These are phyloP conservation scores for Hipparchia semele DNA, from an alignment of 2,888 invertebrate genomes.

Conservation along the genomic window DNA sequence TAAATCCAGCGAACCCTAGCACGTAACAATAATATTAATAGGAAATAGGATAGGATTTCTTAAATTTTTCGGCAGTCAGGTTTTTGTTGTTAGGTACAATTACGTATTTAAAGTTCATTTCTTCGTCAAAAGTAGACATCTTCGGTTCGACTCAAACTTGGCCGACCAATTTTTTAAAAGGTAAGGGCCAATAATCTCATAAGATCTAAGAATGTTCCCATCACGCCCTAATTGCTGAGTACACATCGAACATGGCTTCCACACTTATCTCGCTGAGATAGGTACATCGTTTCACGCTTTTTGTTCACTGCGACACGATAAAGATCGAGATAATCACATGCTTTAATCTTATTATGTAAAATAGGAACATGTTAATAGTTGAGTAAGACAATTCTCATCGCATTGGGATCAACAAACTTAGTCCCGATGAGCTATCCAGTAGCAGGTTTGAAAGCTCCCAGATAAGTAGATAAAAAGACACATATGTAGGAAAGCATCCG, in stretches of 20 bases:
- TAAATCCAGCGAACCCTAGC: too few relatives aligned
- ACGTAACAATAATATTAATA: too few relatives aligned
- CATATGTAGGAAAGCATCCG: too few relatives aligned
- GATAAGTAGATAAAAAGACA: too few relatives aligned
- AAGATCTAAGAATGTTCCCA: constrained; percentile 19
- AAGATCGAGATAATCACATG: background rate
- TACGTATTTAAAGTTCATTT: too few relatives aligned
- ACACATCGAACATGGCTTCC: constrained; percentile 7
- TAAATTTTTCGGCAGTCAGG: too few relatives aligned
- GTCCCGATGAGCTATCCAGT: too few relatives aligned
- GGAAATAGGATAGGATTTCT: too few relatives aligned
- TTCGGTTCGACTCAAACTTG: background rate
- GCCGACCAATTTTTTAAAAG: background rate
- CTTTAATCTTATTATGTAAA: constrained; percentile 6
- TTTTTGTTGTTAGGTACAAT: too few relatives aligned
- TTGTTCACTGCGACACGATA: constrained; percentile 1
- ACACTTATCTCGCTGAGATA: constrained; percentile 3
- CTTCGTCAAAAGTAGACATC: background rate
- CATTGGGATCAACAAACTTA: background rate
- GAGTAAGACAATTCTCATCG: background rate
- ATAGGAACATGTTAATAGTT: background rate
- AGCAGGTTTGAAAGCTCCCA: too few relatives aligned
- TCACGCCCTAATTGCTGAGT: background rate
- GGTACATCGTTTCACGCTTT: background rate
- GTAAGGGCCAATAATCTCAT: constrained; percentile 19